These are phyloP conservation scores for Ormyrus nitidulus DNA, from an alignment of 2,888 invertebrate species.

Conservation along the genomic window DNA sequence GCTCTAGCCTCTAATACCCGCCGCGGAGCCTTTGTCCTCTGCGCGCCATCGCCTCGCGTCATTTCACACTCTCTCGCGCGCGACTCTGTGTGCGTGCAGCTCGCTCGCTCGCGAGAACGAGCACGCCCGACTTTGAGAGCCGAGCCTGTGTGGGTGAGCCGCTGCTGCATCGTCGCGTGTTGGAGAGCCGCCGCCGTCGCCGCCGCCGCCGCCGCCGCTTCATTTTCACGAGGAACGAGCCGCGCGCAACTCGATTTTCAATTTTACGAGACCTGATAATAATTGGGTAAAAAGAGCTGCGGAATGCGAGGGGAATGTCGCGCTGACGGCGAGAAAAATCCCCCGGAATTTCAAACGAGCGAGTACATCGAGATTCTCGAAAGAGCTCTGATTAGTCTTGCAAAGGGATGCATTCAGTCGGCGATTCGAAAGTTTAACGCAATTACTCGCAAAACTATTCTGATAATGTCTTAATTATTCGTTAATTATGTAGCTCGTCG, in stretches of 20 bases:
- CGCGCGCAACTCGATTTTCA: constrained; percentile 55
- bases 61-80: constrained; percentile 67
- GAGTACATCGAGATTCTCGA: too few species aligned
- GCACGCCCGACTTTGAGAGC: neutral
- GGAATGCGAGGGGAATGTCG: neutral
- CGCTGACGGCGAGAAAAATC: neutral
- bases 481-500: too few species aligned
- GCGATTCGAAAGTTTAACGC: too few species aligned
- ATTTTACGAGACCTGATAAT: constrained; percentile 50
- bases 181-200: neutral
- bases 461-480: too few species aligned
- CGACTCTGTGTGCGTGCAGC: constrained; percentile 10
- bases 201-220: constrained; percentile 28
- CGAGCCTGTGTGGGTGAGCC: neutral
- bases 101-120: constrained; percentile 18
- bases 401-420: too few species aligned
- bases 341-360: too few species aligned
- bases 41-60: constrained; percentile 70
- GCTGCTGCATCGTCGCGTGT: too few species aligned
- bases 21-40: constrained; percentile 73
- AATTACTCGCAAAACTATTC: too few species aligned
- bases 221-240: constrained; percentile 57
- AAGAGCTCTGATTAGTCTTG: too few species aligned
- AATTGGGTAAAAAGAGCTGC: constrained; percentile 8
- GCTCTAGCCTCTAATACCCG: constrained; percentile 63